Evolutionary conservation across 2,797 vertebrate genomes (phyloP).

Genomic region (Acrocephalus scirpaceus): DNA sequence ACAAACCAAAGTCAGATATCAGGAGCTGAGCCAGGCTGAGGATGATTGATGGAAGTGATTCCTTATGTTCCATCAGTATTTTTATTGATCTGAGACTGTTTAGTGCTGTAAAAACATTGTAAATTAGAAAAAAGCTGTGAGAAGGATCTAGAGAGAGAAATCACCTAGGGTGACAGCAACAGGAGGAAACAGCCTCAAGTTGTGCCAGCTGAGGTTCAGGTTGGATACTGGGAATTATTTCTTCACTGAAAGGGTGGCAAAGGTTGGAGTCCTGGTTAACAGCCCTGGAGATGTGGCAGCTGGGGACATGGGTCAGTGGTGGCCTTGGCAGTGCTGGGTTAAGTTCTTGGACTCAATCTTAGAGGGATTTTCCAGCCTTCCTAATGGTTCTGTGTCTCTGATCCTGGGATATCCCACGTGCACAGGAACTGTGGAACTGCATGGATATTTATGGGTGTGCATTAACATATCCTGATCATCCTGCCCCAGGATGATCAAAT

Average conservation of each 20-base stretch:
- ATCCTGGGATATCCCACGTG: fast-evolving
- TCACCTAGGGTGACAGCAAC: not conserved
- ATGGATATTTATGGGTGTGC: fast-evolving
- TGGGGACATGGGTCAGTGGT: not conserved
- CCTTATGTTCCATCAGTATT: not conserved
- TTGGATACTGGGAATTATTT: not conserved
- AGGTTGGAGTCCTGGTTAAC: not conserved
- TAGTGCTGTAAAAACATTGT: conserved; percentile 46
- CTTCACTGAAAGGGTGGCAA: not conserved
- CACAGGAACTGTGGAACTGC: not conserved
- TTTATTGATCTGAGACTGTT: conserved; percentile 52
- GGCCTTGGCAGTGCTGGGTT: not conserved
- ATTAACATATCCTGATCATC: fast-evolving
- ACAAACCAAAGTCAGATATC: conserved; percentile 11
- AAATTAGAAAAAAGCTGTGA: conserved; percentile 31
- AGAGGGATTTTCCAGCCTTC: not conserved
- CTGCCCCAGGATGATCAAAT: not conserved
- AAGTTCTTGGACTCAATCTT: not conserved
- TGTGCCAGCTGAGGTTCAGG: not conserved
- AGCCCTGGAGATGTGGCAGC: not conserved
- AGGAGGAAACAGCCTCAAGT: not conserved
- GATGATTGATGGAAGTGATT: conserved; percentile 28
- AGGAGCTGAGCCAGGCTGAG: not conserved
- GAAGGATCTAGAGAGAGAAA: not conserved
- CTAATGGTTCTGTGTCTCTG: not conserved